Conservation (phyloP, 2,797 vertebrate genomes). For the Nyctalus aviator region DNA sequence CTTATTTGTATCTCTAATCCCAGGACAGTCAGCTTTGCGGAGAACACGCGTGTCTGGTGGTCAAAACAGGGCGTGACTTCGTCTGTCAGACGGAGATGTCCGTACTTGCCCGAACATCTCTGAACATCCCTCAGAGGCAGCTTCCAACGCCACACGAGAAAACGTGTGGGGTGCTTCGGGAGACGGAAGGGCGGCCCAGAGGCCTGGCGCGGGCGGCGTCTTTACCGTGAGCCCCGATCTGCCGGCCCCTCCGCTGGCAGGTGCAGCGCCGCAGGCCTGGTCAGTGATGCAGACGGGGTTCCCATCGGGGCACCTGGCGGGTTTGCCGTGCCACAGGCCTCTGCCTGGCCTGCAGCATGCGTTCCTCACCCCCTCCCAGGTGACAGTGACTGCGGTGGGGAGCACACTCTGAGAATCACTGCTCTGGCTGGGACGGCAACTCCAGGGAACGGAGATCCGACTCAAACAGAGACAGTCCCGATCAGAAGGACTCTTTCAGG, state of each 20-base stretch:
- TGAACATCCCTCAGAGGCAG: background rate
- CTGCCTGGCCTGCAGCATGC: background rate
- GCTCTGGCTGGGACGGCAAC: background rate
- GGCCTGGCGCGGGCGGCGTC: rapidly evolving
- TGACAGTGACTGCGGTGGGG: background rate
- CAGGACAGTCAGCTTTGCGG: background rate
- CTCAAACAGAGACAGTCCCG: rapidly evolving
- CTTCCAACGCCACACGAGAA: background rate
- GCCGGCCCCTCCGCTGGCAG: background rate
- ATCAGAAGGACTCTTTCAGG: background rate
- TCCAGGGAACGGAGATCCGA: background rate
- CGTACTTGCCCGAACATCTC: background rate
- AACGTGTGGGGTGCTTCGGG: background rate
- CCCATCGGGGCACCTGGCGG: background rate
- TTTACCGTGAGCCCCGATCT: background rate
- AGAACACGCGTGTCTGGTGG: background rate
- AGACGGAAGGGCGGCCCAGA: background rate
- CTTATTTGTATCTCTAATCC: background rate
- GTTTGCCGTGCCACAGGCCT: rapidly evolving
- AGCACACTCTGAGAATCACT: background rate
- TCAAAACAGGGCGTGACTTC: background rate
- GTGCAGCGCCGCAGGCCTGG: rapidly evolving
- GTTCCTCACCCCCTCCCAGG: background rate
- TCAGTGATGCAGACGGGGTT: rapidly evolving
- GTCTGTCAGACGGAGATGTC: background rate